Evolutionary conservation across 2,888 invertebrate genomes (phyloP), one percentile per base, ranked within the genome.

Genomic region (Nephrocerus scutellatus): DNA sequence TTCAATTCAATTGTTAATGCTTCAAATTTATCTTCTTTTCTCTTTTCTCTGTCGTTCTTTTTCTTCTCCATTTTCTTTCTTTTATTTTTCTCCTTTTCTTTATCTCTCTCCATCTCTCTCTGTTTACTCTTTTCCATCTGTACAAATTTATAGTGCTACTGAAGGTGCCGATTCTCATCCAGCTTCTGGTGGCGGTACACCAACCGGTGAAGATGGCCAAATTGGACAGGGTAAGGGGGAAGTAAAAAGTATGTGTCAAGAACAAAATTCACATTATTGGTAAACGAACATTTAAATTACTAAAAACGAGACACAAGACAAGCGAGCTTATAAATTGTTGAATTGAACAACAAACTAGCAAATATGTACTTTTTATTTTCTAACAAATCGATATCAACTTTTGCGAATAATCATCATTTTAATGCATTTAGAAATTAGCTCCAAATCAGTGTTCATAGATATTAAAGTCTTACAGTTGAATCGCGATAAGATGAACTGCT

Each of bases 91-190:
- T 21, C 21, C 5, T 25, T 24, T 29, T 19, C n/a, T 22, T 35
- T 26, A 3, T 14, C 37, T 26, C 6, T 19, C 25, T 37, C 10
- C 24, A 14, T 12, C 12, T 37, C 23, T 12, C 26, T 9, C 19
- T n/a, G 14, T 6, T 26, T 15, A 7, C 22, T 21, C 12, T 29
- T 20, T 15, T 29, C 25, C 12, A 9, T 5, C 10, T 10, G 23
- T 37, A 22, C 33, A 38, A 39, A 19, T 36, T 49, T 51, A 56
- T 74, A 90, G 89, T 71, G 89, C 88, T 52, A 90, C 90, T 51
- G 89, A 89, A 50, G 88, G 89, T 44, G 90, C 90, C 13, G 90
- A 90, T 69, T 89, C 88, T 68, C 81, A 86, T 55, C 85, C 87
- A 44, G 84, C 74, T 31, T 85, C 84, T 41, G 77, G 80, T 35